Evolutionary conservation across 2,797 vertebrate species (phyloP).

Genomic region (Crossoptilon crossoptilon): DNA sequence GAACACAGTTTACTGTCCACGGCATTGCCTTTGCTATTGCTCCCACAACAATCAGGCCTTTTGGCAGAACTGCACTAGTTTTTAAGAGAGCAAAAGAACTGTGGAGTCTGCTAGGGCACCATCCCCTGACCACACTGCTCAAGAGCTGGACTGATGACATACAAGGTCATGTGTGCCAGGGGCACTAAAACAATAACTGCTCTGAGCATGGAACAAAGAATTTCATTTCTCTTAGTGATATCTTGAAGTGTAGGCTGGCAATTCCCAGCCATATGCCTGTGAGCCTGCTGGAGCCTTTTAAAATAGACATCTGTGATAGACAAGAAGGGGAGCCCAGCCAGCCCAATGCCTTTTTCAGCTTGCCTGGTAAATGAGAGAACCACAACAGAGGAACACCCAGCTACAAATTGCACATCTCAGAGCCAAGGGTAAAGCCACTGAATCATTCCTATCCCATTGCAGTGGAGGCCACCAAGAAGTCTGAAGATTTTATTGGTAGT

Average conservation of each 20-base stretch:
- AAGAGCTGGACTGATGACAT: neutral
- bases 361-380: neutral
- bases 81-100: neutral
- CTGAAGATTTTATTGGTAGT: neutral
- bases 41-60: neutral
- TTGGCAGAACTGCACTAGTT: neutral
- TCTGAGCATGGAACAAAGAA: neutral
- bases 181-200: neutral
- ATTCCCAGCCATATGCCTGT: neutral
- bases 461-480: slow-evolving; percentile 43
- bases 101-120: neutral
- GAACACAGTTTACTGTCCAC: neutral
- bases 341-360: slow-evolving; percentile 17
- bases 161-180: rapidly evolving
- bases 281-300: neutral
- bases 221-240: neutral
- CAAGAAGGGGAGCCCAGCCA: slow-evolving; percentile 1
- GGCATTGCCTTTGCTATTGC: neutral
- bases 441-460: neutral
- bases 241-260: slow-evolving; percentile 6
- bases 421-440: slow-evolving; percentile 25
- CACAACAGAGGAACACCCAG: slow-evolving; percentile 48
- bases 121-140: neutral
- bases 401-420: neutral
- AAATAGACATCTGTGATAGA: neutral